Percentiles rank a stretch among this genome's conserved stretches.
phyloP scores from a whole-genome alignment of 2,797 vertebrate species.

The Halcyon smyrnensis region DNA sequence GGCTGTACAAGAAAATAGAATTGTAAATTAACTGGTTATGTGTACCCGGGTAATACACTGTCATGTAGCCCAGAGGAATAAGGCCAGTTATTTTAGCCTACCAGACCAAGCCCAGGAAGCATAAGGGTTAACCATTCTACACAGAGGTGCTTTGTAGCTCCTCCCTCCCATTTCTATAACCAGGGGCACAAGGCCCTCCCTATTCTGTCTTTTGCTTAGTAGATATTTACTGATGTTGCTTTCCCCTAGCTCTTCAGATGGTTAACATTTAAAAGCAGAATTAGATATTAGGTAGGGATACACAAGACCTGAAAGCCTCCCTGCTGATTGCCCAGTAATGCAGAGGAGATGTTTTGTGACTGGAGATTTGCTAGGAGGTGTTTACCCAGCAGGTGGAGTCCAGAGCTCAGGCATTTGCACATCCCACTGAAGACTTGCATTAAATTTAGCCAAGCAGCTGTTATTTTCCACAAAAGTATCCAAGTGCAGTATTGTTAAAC shows the following conservation, averaged over 20 bases:
- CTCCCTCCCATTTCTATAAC: not conserved
- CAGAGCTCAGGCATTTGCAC: conserved; percentile 33
- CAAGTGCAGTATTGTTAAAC: not conserved
- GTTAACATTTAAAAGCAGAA: not conserved
- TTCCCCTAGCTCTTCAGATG: not conserved
- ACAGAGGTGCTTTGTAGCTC: not conserved
- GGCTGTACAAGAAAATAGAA: not conserved
- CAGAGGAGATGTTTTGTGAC: not conserved
- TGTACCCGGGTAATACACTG: not conserved
- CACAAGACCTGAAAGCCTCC: not conserved
- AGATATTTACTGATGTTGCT: not conserved
- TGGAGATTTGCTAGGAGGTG: not conserved
- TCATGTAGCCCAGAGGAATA: not conserved
- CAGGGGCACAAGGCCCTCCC: not conserved
- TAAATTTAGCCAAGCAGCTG: not conserved
- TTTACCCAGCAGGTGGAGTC: conserved; percentile 70
- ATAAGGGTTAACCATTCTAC: not conserved
- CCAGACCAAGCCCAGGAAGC: not conserved
- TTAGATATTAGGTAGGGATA: not conserved
- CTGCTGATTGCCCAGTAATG: not conserved
- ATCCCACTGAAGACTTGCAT: not conserved
- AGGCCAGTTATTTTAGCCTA: not conserved
- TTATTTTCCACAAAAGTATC: not conserved
- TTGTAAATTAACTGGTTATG: not conserved
- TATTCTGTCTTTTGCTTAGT: not conserved